These are phyloP conservation scores for Eolophus roseicapilla DNA, from an alignment of 2,113 vertebrate genomes.

Conservation along the genomic window DNA sequence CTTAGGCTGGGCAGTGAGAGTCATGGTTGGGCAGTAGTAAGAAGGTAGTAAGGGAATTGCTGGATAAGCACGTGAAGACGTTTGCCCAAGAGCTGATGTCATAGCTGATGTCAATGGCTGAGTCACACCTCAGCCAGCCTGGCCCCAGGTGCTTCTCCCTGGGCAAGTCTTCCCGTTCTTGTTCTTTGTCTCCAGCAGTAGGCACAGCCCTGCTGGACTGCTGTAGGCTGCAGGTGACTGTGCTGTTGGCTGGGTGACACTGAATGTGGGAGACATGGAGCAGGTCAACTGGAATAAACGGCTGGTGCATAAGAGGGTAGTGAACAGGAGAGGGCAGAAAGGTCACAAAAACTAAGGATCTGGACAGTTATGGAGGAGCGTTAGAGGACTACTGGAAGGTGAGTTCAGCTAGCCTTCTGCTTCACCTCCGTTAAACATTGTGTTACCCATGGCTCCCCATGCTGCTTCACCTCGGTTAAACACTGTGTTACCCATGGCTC, in stretches of 20 bases:
- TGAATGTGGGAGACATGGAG: not conserved
- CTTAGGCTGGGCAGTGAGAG: not conserved
- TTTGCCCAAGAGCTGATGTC: not conserved
- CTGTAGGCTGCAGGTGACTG: not conserved
- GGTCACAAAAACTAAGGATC: not conserved
- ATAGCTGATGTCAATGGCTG: not conserved
- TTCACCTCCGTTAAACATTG: not conserved
- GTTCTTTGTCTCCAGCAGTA: not conserved
- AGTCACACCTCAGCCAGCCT: not conserved
- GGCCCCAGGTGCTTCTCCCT: not conserved
- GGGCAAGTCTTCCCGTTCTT: not conserved
- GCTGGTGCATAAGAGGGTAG: not conserved
- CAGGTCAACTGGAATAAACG: not conserved
- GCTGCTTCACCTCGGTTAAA: not conserved
- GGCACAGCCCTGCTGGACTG: not conserved
- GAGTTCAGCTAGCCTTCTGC: not conserved
- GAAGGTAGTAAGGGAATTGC: not conserved
- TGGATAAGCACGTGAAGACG: not conserved
- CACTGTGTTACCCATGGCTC: not conserved
- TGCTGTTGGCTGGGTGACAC: not conserved
- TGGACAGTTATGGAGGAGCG: not conserved
- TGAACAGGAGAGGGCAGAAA: not conserved
- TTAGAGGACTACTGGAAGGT: not conserved
- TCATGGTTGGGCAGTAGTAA: not conserved
- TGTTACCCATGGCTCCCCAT: fast-evolving